Evolutionary conservation across 2,113 vertebrate genomes (phyloP), one percentile per base, ranked within the genome.

Genomic region (Atractosteus spatula): DNA sequence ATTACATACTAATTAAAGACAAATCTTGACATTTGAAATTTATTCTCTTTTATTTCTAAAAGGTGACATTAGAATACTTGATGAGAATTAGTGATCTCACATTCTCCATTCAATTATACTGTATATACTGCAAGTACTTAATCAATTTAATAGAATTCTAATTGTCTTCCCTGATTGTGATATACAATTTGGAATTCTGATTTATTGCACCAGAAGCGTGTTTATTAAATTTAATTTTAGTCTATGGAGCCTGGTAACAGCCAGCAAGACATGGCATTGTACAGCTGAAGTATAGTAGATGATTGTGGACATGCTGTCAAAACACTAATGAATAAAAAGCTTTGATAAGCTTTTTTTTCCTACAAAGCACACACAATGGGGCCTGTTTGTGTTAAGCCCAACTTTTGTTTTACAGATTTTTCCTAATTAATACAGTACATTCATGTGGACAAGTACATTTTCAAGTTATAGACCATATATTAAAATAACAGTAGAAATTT

Each of bases 181-280:
- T 92, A 91, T 92, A 89, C 86, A 83, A 89, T 84, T 76, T 80
- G 72, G 29, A 70, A 51, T 62, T 78, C 84, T 92, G 89, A 93
- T 91, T 92, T 90, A 89, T 90, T 75, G 74, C 83, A 85, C 45
- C 73, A 85, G 78, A 82, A 85, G 90, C 91, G 87, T 90, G 77
- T 91, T 90, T 91, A 88, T 84, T 86, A 91, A 91, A 91, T 91
- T 80, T 83, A 90, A 90, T 91, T 91, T 92, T 89, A 91, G 92
- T 91, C 91, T 90, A 85, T 10, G 0, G 0, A 80, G 79, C 74
- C 71, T 85, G 84, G 89, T 83, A 83, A 81, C 87, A 84, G 16
- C 2, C 75, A 82, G 66, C 69, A 72, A 82, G 86, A 81, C 90
- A 83, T 90, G 88, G 79, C 81, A 79, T 80, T 81, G 79, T 87